Evolutionary conservation across 2,113 vertebrate genomes (phyloP), one percentile per base, ranked within the genome.

Genomic region (Tursiops truncatus): DNA sequence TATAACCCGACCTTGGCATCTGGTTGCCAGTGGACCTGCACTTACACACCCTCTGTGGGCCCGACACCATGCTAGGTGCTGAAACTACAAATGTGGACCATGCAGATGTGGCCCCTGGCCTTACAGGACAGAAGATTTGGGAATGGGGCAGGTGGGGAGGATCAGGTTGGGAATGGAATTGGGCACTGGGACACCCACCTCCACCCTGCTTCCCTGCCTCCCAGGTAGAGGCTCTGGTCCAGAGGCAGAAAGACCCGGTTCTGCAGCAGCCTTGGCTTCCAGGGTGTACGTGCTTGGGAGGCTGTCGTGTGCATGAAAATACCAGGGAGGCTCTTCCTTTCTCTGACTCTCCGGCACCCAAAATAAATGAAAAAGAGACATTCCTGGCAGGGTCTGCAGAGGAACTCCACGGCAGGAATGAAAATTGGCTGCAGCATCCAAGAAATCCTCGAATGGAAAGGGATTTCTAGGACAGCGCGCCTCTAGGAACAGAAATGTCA

Each of bases 391-490:
- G 74, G 94, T 65, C 87, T 94, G 95, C 2, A 26, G 41, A 81
- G 94, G 95, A 97, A 93, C 93, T 85, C 84, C 95, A 79, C 7
- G 62, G 94, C 94, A 87, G 68, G 84, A 90, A 81, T 95, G 96
- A 91, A 82, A 97, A 94, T 58, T 95, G 97, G 97, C 96, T 56
- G 71, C 89, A 80, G 80, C 18, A 41, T 60, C 95, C 15, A 56
- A 89, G 96, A 89, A 96, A 96, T 97, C 71, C 96, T 89, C 33
- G 93, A 95, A 73, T 26, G 18, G 94, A 41, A 68, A 95, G 81
- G 62, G 95, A 93, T 98, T 97, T 98, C 97, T 50, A 97, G 97
- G 97, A 95, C 93, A 91, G 31, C 53, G 89, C 84, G 94, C 94
- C 97, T 97, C 96, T 71, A 98, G 96, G 97, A 96, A 97, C 60